phyloP scores from a whole-genome alignment of 2,797 vertebrate genomes.

The Scolopax bukidnonensis region DNA sequence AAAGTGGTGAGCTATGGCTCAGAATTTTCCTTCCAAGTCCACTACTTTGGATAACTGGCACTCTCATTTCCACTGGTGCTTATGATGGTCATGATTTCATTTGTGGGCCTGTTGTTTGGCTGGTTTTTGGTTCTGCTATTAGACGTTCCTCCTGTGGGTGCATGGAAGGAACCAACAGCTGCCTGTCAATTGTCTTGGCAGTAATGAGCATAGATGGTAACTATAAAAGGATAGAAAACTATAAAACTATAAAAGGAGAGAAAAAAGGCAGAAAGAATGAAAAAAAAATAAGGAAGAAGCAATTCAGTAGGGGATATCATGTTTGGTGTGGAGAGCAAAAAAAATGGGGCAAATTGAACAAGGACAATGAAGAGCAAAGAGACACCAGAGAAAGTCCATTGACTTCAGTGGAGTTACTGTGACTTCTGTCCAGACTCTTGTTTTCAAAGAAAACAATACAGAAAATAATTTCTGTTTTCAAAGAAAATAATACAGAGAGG shows the following conservation, averaged over 20 bases:
- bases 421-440: not conserved
- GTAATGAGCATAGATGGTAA: not conserved
- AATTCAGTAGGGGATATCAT: not conserved
- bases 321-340: not conserved
- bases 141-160: not conserved
- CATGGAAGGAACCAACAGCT: not conserved
- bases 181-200: not conserved
- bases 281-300: not conserved
- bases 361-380: not conserved
- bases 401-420: not conserved
- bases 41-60: not conserved
- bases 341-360: not conserved
- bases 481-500: not conserved
- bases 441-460: slow-evolving; percentile 44
- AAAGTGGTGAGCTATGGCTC: not conserved
- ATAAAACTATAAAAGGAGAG: no score
- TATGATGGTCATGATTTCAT: not conserved
- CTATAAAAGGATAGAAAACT: no score
- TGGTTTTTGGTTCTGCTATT: not conserved
- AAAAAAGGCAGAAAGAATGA: not conserved
- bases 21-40: not conserved
- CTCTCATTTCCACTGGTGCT: not conserved
- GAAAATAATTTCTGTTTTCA: no score
- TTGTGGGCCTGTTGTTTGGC: not conserved
- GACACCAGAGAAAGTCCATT: not conserved